Evolutionary conservation across 2,888 invertebrate genomes (phyloP).

Genomic region (Sarcophaga caerulescens): DNA sequence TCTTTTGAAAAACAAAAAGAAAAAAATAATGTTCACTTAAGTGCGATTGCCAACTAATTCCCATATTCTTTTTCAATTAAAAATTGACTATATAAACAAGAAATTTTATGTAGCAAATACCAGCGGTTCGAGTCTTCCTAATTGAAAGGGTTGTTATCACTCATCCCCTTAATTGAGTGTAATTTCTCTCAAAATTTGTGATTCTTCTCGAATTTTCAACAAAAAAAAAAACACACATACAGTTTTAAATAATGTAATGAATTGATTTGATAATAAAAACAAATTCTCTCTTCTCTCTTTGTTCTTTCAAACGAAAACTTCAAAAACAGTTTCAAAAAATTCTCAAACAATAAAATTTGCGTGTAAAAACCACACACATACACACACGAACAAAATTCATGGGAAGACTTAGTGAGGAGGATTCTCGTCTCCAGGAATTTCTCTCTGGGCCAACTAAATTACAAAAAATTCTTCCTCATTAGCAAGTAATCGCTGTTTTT

Average conservation of each 20-base stretch:
- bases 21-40: background rate
- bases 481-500: background rate
- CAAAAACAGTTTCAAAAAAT: background rate
- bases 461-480: background rate
- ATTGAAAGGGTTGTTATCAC: background rate
- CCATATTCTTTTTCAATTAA: background rate
- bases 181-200: background rate
- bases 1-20: too few species aligned
- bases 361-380: background rate
- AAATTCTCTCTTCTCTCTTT: background rate
- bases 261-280: too few species aligned
- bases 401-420: background rate
- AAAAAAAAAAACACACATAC: background rate
- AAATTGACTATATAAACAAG: background rate
- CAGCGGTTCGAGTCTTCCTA: conserved; percentile 8
- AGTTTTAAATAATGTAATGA: background rate
- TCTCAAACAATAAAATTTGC: background rate
- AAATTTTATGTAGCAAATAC: background rate
- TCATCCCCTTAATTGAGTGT: background rate
- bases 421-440: background rate
- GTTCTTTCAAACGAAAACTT: background rate
- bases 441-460: background rate
- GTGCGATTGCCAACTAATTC: background rate
- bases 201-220: background rate
- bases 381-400: background rate